Evolutionary conservation across 92 coral and sea anemone genomes (phyloP), one percentile per base, ranked within the genome.

Genomic region (Hydrozoanthus gracilis): DNA sequence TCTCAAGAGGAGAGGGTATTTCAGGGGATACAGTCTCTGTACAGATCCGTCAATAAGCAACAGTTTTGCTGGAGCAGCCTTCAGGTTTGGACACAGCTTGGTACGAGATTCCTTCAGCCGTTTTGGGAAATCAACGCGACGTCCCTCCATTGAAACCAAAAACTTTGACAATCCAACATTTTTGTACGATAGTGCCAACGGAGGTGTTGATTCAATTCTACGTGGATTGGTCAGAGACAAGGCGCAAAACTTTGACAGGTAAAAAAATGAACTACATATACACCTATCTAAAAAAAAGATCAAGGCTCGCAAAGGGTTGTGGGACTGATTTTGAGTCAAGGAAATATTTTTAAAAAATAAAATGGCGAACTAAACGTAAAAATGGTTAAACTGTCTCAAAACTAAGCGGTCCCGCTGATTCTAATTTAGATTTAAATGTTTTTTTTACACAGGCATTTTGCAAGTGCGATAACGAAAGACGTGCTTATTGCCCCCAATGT

Each of bases 81-180:
- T 77, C 76, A 92, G 95, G 48, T 87, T 85, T 17, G 92, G 95
- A 14, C 95, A 93, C 71, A 90, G 92, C 65, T 79, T 86, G 90
- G 79, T 93, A 6, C 78, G 88, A 54, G 77, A 83, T 14, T 52
- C 56, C 44, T 85, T 93, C 82, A 77, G 56, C 3, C 88, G 92
- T 6, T 61, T 90, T 15, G 88, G 84, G 18, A 76, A 82, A 8
- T 58, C 76, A 7, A 84, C 87, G n/a, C 44, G 44, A 52, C 71
- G 77, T 13, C 8, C 54, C 51, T 80, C 82, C 4, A 91, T 91
- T 73, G 71, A 87, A 9, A 73, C 88, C 60, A 20, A 39, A n/a
- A 91, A 91, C 78, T 91, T 91, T 71, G 66, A 70, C 50, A 88
- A 91, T 48, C 93, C 93, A 44, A 54, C 64, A 18, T 86, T 82